Evolutionary conservation across 1,140 invertebrate genomes (phyloP).

Genomic region (Solenopsis fugax): DNA sequence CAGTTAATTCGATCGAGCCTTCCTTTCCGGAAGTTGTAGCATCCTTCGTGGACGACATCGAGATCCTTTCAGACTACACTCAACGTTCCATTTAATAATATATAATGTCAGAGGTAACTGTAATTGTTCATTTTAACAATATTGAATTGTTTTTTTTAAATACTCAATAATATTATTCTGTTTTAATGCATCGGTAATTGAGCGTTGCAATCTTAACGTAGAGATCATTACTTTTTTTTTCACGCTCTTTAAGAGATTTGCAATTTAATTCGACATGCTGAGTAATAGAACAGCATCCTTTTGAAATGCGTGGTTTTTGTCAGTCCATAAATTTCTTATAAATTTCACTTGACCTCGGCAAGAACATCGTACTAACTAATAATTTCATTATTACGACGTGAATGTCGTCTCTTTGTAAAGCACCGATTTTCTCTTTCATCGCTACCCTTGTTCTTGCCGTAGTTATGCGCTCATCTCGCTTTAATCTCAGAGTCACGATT

Average conservation of each 20-base stretch:
- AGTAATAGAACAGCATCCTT: not conserved
- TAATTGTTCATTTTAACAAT: constrained; percentile 17
- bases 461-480: constrained; percentile 24
- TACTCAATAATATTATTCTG: not conserved
- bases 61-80: constrained; percentile 24
- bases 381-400: constrained; percentile 25
- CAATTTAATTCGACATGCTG: not conserved
- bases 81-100: constrained; percentile 24
- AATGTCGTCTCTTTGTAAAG: constrained; percentile 22
- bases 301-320: not conserved
- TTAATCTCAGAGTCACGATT: constrained; percentile 37
- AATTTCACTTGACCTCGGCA: not conserved
- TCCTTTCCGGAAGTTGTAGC: constrained; percentile 38
- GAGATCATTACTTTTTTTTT: not conserved
- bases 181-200: constrained; percentile 9
- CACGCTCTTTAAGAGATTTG: not conserved
- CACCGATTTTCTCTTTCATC: constrained; percentile 10
- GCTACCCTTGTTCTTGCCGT: not conserved
- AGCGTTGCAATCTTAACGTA: not conserved
- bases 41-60: constrained; percentile 25
- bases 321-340: not conserved
- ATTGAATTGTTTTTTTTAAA: constrained; percentile 24
- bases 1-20: constrained; percentile 52
- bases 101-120: constrained; percentile 3
- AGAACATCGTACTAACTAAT: constrained; percentile 8